These are phyloP conservation scores for Zaprionus camerounensis DNA, from an alignment of 1,140 invertebrate genomes.

Conservation along the genomic window DNA sequence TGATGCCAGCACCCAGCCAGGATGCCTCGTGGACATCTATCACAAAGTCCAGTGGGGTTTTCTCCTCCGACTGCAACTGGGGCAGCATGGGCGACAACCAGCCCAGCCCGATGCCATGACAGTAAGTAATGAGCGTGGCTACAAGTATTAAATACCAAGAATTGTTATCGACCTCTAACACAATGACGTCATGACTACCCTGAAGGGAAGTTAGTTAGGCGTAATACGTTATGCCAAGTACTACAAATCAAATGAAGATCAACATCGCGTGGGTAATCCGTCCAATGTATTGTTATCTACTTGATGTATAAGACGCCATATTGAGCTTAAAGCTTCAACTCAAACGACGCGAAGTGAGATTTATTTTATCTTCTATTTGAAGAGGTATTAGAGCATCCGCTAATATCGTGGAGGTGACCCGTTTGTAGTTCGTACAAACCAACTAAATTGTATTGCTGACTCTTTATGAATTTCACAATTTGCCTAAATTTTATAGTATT, in stretches of 20 bases:
- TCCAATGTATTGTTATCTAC: neutral
- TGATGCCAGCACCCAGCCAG: conserved; percentile 75
- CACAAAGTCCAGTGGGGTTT: conserved; percentile 70
- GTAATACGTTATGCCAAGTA: neutral
- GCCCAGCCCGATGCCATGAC: conserved; percentile 84
- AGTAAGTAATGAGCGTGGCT: conserved; percentile 84
- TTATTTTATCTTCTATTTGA: conserved; percentile 6
- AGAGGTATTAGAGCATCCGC: neutral
- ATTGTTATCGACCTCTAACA: too few relatives aligned
- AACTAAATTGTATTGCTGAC: neutral
- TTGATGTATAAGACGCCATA: neutral
- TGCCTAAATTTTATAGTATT: neutral
- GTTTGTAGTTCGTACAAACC: neutral
- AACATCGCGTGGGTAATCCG: neutral
- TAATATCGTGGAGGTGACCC: neutral
- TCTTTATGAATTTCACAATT: neutral
- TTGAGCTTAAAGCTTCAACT: conserved; percentile 1
- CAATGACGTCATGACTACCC: neutral
- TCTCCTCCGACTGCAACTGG: conserved; percentile 65
- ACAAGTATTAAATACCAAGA: neutral
- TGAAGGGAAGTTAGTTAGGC: neutral
- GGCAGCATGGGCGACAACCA: conserved; percentile 85
- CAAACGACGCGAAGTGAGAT: neutral
- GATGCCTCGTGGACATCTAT: conserved; percentile 74
- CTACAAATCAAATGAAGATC: conserved; percentile 2